Evolutionary conservation across 1,140 invertebrate genomes (phyloP), one percentile per base, ranked within the genome.

Genomic region (Druon quercuslanigerum): DNA sequence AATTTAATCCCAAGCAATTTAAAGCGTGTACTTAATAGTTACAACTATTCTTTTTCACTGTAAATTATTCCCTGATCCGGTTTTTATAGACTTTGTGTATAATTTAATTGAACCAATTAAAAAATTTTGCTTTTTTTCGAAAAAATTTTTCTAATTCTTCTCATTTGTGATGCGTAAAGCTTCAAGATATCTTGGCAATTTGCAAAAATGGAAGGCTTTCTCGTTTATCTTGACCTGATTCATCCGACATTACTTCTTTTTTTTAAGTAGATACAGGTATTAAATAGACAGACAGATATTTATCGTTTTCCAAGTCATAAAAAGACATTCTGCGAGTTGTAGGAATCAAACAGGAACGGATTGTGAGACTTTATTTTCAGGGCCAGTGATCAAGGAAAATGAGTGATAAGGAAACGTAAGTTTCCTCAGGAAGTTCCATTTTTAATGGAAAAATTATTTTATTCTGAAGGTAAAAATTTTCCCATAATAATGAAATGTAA

Each of bases 151-250:
- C 4, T 33, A 3, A 33, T 33, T 3, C 25, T 16, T 54, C 51
- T 54, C 51, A 54, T 54, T 3, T 17, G 13, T 54, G 17, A 54
- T 54, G 2, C 51, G 13, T 16, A 52, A 52, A 52, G 51, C 51
- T 52, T 54, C 6, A 16, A 54, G 51, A 54, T 54, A 12, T 16
- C 12, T 54, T 16, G 14, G 51, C 16, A 54, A n/a, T 54, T 54
- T 54, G 16, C 16, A 54, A 54, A 54, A 54, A 54, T 54, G 51
- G 12, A 54, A 54, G 51, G 51, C 14, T 54, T 54, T 54, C 51
- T 54, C 51, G 51, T 54, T 54, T 54, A 54, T 54, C 51, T 54
- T 54, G 51, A 54, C 51, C 51, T 54, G 16, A 54, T 54, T 54
- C 51, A 54, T 54, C 16, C 14, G 3, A 54, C 51, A 54, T 54